Conservation (phyloP, 2,113 vertebrate genomes). For the Cygnus atratus region DNA sequence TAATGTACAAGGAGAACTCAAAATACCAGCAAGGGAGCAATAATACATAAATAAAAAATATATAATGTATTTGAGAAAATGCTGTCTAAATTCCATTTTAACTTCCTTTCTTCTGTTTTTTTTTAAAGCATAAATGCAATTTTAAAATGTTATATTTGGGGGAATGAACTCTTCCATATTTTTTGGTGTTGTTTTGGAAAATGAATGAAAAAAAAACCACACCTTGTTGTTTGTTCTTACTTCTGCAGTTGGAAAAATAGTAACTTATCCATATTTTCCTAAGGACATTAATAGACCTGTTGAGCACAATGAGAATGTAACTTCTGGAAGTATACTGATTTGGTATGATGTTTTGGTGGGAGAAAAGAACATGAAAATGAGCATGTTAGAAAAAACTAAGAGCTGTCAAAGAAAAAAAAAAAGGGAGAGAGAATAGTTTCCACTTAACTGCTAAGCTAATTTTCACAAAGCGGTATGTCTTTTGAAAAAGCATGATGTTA, state of each 20-base stretch:
- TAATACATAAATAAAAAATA: neutral
- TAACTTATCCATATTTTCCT: neutral
- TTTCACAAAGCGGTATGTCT: neutral
- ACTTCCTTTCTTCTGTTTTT: neutral
- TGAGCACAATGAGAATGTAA: neutral
- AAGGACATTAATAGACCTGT: neutral
- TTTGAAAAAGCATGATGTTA: neutral
- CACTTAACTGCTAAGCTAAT: neutral
- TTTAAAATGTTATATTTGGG: neutral
- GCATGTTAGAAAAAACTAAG: neutral
- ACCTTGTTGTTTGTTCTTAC: neutral
- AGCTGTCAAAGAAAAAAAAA: neutral
- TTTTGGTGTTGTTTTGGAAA: constrained; percentile 1
- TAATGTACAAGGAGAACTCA: neutral
- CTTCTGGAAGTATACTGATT: neutral
- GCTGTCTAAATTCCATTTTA: neutral
- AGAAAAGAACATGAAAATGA: neutral
- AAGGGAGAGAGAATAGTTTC: neutral
- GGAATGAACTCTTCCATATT: neutral
- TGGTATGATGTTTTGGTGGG: neutral
- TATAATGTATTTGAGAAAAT: neutral
- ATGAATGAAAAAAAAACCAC: neutral
- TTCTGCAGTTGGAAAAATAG: neutral
- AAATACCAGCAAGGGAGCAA: neutral
- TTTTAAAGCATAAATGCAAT: neutral